phyloP scores from a whole-genome alignment of 2,888 invertebrate species.

The Melikaiella ostensackeni region DNA sequence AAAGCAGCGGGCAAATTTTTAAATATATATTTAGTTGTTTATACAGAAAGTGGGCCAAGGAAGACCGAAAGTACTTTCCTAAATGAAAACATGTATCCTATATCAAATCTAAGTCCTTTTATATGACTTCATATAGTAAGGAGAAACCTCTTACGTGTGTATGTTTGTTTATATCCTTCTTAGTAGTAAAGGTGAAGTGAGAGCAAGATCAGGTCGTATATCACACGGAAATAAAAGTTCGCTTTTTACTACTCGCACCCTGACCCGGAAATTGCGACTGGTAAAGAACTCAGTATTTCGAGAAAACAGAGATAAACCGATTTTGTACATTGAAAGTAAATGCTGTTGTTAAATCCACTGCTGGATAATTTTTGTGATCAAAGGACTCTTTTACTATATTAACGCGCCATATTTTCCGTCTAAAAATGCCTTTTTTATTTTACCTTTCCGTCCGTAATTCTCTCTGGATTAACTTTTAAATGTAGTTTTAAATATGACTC shows the following conservation, averaged over 20 bases:
- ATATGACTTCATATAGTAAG: not conserved
- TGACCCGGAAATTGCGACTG: not conserved
- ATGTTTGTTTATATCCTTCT: conserved; percentile 10
- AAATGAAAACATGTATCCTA: not conserved
- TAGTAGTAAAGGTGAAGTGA: conserved; percentile 22
- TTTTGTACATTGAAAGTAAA: not conserved
- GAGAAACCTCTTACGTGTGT: not conserved
- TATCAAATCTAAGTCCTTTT: not conserved
- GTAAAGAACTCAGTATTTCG: conserved; percentile 10
- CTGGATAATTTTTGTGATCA: not conserved
- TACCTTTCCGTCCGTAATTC: too few species aligned
- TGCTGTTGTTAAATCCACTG: not conserved
- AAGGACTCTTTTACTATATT: not conserved
- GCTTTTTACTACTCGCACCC: not conserved
- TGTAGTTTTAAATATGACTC: too few species aligned
- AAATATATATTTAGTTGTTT: not conserved
- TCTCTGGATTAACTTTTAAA: too few species aligned
- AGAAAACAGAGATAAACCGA: not conserved
- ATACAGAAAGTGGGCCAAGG: not conserved
- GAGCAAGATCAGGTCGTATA: conserved; percentile 30
- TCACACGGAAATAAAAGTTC: conserved; percentile 31
- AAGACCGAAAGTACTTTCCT: not conserved
- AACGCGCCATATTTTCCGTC: too few species aligned
- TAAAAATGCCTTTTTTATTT: too few species aligned
- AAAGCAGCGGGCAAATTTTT: too few species aligned